Percentiles rank a stretch among this genome's conserved stretches.
phyloP scores from a whole-genome alignment of 2,113 vertebrate species.

The Indicator indicator region DNA sequence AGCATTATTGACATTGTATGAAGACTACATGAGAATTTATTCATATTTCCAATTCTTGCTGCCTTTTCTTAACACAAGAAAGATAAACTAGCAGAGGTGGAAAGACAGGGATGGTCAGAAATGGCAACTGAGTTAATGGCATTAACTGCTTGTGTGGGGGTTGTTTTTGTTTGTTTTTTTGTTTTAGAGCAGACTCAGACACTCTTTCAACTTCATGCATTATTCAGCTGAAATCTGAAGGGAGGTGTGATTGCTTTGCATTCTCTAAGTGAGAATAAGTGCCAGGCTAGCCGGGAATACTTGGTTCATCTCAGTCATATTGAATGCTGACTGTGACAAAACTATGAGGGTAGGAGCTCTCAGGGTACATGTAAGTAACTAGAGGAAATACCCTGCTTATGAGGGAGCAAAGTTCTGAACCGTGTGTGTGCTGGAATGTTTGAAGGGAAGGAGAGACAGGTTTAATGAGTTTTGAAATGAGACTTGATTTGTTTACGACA shows the following conservation, averaged over 20 bases:
- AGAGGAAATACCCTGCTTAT: background rate
- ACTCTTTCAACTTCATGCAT: background rate
- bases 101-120: background rate
- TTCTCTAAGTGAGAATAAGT: background rate
- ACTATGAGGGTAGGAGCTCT: background rate
- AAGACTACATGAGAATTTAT: background rate
- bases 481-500: slow-evolving; percentile 3
- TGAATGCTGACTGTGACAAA: fast-evolving
- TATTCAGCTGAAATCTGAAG: background rate
- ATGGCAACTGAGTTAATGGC: background rate
- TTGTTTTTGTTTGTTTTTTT: background rate
- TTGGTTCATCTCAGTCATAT: background rate
- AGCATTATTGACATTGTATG: fast-evolving
- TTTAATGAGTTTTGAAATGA: background rate
- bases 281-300: background rate
- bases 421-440: background rate
- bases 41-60: background rate
- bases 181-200: background rate
- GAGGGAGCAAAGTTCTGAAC: slow-evolving; percentile 10
- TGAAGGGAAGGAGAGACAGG: background rate
- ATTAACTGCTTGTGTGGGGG: background rate
- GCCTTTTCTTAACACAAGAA: background rate
- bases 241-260: background rate
- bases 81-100: background rate
- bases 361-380: background rate